Evolutionary conservation across 2,113 vertebrate species (phyloP), one percentile per base, ranked within the genome.

Genomic region (Mustela nigripes): DNA sequence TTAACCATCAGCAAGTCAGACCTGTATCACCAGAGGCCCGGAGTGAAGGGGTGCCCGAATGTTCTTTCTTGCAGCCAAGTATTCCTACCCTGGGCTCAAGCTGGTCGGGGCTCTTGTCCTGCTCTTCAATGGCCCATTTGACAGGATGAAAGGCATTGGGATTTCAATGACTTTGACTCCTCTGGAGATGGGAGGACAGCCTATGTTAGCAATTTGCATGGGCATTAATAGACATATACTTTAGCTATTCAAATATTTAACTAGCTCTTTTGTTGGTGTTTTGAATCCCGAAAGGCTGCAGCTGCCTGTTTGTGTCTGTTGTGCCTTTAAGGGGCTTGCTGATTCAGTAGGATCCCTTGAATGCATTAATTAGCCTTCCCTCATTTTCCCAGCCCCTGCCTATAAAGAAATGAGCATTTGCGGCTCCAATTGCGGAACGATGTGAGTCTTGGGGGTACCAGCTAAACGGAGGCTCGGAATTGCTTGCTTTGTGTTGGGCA

Each of bases 291-390:
- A 97, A 95, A 53, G 98, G 92, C 84, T 97, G 97, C 98, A 98
- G 98, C 98, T 99, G 98, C 97, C 69, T 97, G 98, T 98, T 98
- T 98, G 82, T 97, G 94, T 98, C 97, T 98, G 95, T 96, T 98
- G 98, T 84, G 12, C 67, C 98, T 98, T 98, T 96, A 96, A 98
- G 97, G 93, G 85, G 89, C 97, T 97, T 19, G 0, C 87, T 98
- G 98, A 62, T 98, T 97, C 98, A 98, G 98, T 98, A 98, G 96
- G 97, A 98, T 87, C 96, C 60, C 58, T 80, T 97, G 92, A 83
- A 95, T 98, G 97, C 60, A 97, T 96, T 96, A 98, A 98, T 98
- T 97, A 98, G 92, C 92, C 73, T 86, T 86, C 95, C 95, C 95
- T 96, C 97, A 71, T 97, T 91, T 97, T 95, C 93, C 94, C 80